Conservation (phyloP, 2,888 invertebrate genomes). For the Coleophora deauratella region DNA sequence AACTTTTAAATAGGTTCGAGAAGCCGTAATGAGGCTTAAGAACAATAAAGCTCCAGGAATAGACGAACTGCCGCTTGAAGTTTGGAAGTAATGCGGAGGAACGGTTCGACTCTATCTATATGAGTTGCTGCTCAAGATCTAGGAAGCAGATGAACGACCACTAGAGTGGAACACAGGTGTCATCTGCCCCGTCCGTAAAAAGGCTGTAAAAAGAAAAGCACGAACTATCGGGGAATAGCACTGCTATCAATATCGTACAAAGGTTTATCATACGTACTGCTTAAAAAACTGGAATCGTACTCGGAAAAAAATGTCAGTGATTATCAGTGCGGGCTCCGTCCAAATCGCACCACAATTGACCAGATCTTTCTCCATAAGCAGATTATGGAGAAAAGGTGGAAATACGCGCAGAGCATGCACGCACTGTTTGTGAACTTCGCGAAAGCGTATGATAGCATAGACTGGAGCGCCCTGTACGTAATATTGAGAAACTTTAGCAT, state of each 20-base stretch:
- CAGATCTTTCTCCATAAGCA: conserved; percentile 14
- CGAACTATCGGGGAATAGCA: conserved; percentile 8
- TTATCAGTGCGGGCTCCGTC: conserved; percentile 10
- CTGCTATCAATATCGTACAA: conserved; percentile 9
- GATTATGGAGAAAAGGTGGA: conserved; percentile 15
- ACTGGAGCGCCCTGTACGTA: not conserved
- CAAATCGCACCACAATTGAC: conserved; percentile 9
- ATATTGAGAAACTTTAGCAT: not conserved
- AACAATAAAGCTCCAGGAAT: too few species aligned
- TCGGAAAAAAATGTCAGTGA: conserved; percentile 7
- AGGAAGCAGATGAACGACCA: not conserved
- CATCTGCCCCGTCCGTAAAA: conserved; percentile 6
- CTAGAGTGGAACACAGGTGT: conserved; percentile 2
- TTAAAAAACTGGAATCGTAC: conserved; percentile 1
- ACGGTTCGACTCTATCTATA: not conserved
- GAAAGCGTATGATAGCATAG: conserved; percentile 6
- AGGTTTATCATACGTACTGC: conserved; percentile 4
- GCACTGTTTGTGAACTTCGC: conserved; percentile 7
- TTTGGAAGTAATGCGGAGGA: too few species aligned
- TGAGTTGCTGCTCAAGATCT: conserved; percentile 1
- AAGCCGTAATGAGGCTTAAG: too few species aligned
- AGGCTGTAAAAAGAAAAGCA: conserved; percentile 4
- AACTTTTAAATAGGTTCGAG: too few species aligned
- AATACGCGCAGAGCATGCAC: conserved; percentile 10
- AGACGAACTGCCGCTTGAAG: too few species aligned